Evolutionary conservation across 2,113 vertebrate genomes (phyloP).

Genomic region (Aleadryas rufinucha): DNA sequence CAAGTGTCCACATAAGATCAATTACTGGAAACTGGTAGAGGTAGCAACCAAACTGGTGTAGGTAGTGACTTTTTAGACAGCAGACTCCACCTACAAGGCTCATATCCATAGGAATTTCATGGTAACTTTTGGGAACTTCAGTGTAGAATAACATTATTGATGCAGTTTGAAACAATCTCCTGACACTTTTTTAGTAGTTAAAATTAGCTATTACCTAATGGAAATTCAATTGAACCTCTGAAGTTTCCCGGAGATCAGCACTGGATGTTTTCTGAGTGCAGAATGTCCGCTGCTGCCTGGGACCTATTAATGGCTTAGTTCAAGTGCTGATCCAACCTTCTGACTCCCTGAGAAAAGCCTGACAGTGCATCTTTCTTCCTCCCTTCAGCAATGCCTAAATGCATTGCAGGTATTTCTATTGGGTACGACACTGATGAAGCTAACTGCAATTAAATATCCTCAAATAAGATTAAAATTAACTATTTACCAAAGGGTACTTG

Average conservation of each 20-base stretch:
- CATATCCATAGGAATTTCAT: not conserved
- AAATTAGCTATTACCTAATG: not conserved
- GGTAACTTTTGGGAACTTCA: not conserved
- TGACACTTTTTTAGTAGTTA: not conserved
- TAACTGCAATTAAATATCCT: not conserved
- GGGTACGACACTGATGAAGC: not conserved
- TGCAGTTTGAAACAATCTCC: not conserved
- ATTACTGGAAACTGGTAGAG: not conserved
- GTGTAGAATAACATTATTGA: not conserved
- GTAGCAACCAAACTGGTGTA: not conserved
- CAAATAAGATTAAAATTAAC: constrained; percentile 15
- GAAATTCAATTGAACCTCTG: not conserved
- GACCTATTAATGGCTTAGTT: not conserved
- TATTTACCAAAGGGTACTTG: not conserved
- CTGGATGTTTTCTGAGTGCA: not conserved
- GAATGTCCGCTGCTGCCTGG: not conserved
- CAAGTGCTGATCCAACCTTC: not conserved
- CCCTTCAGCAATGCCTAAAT: not conserved
- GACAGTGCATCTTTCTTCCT: not conserved
- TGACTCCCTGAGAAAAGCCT: not conserved
- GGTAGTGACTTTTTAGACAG: not conserved
- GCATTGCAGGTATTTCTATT: not conserved
- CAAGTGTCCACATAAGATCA: not conserved
- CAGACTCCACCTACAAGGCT: not conserved
- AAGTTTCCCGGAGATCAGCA: not conserved